Conservation (phyloP, 2,888 invertebrate genomes). For the Drosophila eohydei region DNA sequence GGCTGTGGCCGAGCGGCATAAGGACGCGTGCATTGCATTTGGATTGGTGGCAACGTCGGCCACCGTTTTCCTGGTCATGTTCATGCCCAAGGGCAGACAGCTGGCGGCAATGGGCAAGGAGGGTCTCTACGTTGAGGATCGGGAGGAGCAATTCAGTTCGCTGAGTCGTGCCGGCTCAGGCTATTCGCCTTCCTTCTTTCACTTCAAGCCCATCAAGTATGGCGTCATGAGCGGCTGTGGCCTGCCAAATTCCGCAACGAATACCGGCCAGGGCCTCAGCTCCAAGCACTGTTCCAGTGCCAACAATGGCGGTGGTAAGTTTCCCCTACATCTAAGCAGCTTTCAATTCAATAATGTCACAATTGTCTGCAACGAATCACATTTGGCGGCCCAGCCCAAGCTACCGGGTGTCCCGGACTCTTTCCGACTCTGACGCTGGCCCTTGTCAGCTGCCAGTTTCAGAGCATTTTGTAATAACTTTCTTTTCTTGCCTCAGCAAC, state of each 20-base stretch:
- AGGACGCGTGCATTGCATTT: constrained; percentile 95
- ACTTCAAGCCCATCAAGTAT: constrained; percentile 95
- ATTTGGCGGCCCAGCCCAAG: constrained; percentile 24
- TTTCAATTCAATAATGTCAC: constrained; percentile 37
- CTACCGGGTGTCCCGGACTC: constrained; percentile 36
- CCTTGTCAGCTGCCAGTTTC: constrained; percentile 69
- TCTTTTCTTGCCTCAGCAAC: constrained; percentile 65
- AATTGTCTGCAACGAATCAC: constrained; percentile 51
- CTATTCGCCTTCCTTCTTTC: constrained; percentile 96
- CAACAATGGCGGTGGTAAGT: constrained; percentile 83
- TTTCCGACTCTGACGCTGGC: constrained; percentile 1
- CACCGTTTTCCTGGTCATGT: constrained; percentile 96
- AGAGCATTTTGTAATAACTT: constrained; percentile 73
- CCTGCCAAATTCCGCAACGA: constrained; percentile 85
- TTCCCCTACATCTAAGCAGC: not conserved
- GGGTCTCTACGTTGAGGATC: constrained; percentile 92
- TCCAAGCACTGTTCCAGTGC: constrained; percentile 85
- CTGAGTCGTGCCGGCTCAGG: constrained; percentile 91
- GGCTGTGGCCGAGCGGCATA: constrained; percentile 91
- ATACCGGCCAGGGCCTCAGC: constrained; percentile 85
- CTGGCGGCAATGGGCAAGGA: constrained; percentile 96
- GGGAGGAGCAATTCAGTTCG: constrained; percentile 93
- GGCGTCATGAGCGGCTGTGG: constrained; percentile 87
- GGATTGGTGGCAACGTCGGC: constrained; percentile 94
- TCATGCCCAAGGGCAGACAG: constrained; percentile 96